Evolutionary conservation across 2,113 vertebrate species (phyloP), one percentile per base, ranked within the genome.

Genomic region (Hyla sarda): DNA sequence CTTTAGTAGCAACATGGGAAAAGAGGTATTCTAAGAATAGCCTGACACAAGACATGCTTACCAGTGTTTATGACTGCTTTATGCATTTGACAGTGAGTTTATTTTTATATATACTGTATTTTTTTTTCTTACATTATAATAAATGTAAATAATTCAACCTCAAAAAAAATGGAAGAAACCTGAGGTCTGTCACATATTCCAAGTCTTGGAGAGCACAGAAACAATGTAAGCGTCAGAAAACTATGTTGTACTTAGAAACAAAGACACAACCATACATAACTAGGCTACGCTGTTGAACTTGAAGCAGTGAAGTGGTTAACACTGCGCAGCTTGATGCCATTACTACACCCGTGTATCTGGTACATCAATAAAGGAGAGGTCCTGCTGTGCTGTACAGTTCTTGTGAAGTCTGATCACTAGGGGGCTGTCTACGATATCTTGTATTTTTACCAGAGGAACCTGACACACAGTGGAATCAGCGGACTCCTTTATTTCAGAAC

Each of bases 401-500:
- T 25, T 37, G 81, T 83, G 45, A 52, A 2, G 48, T 52, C 37
- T 58, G 48, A 83, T 83, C 82, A 56, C 82, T 83, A 73, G 82
- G 67, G 67, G 69, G 82, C 56, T 54, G 82, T 73, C 62, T 82
- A 82, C 9, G 17, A 47, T 48, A 48, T 50, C 58, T 48, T 67
- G 60, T 48, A 65, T 23, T 30, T n/a, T 34, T 83, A 83, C 4
- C 62, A n/a, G 77, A 58, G 34, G 21, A 45, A 60, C 23, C 25
- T 56, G 65, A 83, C 48, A 50, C 12, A 34, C 47, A 25, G 34
- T 16, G n/a, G 54, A 32, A 69, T n/a, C 60, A 48, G 7, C n/a
- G 16, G 13, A 41, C 34, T 80, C 54, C 75, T 78, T 78, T 78
- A 56, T 28, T 8, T 21, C 19, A 28, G 1, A 2, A 30, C 47